Base-by-base conservation (phyloP, 2,113 vertebrate genomes). In the Actinemys pallida region DNA sequence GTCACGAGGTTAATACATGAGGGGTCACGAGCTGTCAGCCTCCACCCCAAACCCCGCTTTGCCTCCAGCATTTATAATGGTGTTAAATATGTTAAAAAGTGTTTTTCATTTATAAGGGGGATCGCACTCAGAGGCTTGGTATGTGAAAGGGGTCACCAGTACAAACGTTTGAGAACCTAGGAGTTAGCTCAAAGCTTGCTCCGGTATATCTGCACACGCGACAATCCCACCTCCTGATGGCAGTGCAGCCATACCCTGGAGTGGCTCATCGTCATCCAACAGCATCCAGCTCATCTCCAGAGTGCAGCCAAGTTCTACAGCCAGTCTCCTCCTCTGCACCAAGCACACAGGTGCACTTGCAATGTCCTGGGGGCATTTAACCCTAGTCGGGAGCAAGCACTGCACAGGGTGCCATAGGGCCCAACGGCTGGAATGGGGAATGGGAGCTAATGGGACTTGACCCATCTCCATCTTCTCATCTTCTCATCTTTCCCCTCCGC, bases 311-410 rank as follows among this genome's bases (percentile, higher is more conserved):
- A 29, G 65, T 4, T 69, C 88, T 80, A 42, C 87, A 79, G 90
- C 76, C 72, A 62, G 57, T 54, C 10, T 22, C 88, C 16, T 47
- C 57, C 53, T 16, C n/a, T 35, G 5, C 22, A 22, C 39, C 39
- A 75, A 11, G 19, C 39, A 12, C 2, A 5, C 24, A 27, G 49
- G 31, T 22, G 31, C 69, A 72, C 1, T 24, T 20, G 0, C 0
- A 0, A 84, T 31, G 8, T 8, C 53, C 62, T 1, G 0, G 5
- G 19, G 50, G 81, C 57, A 8, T 8, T 27, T 16, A 0, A 0
- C 76, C 86, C 75, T 65, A n/a, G 5, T 31, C 3, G 78, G 91
- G 81, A n/a, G 20, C 80, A 53, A 53, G 49, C 86, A 42, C 62
- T 19, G 35, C 4, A 69, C 42, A 20, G 56, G 4, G 0, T 17